Base-by-base conservation (phyloP, 2,113 vertebrate genomes). In the Xerus inauris region DNA sequence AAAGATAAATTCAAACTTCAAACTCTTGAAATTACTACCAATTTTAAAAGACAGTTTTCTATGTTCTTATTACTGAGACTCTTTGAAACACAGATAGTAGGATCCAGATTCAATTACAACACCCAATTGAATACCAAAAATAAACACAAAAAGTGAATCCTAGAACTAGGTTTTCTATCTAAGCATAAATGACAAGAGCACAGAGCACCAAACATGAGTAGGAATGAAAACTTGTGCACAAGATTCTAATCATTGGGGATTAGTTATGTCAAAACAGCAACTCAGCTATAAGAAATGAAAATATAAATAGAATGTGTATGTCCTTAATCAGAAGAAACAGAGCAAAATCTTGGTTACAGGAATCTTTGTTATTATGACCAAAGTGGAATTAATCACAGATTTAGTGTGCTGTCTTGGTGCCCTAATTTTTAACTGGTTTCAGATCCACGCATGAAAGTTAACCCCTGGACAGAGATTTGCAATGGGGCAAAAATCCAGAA, bases 1-100 rank as follows among this genome's bases (percentile, higher is more conserved):
- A 69, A 91, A 90, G 80, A 94, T 72, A 94, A 71, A 95, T 54
- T 72, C 38, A 73, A 92, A 62, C 32, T 12, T 94, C 77, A 94
- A 73, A 77, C 88, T 94, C 40, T 62, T 75, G 47, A 95, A 96
- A 92, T 97, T 85, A 35, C 14, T 54, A 73, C 64, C 71, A 62
- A 87, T 73, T 96, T 92, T 93, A 92, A 81, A 85, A 64, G 38
- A 71, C 8, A 65, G 24, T 59, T 82, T 86, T 83, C 51, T 81
- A 54, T 94, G 85, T 96, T 90, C 13, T 95, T 65, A 59, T 71
- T 26, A 89, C 67, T 75, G 32, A 92, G 26, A 84, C 11, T 86
- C 32, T 76, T 77, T 89, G 77, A 87, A 88, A 69, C 22, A 35
- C 38, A 72, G 16, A 79, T 47, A 72, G 17, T 81, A 89, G 32